These are phyloP conservation scores for Pelagia noctiluca DNA, from an alignment of 30 jellyfish, hydroid and myxozoan genomes.

Conservation along the genomic window DNA sequence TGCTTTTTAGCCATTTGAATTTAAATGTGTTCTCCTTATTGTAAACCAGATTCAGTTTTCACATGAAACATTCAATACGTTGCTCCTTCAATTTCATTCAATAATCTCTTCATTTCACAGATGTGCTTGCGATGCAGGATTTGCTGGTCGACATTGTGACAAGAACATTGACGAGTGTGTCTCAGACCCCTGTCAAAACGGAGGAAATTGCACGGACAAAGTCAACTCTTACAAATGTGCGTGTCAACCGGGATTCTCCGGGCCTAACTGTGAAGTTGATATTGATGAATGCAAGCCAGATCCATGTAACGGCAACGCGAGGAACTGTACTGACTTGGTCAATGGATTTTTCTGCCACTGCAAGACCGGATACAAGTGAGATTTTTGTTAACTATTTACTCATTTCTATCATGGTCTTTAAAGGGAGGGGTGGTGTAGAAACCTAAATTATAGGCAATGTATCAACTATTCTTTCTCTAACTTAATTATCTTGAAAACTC, in stretches of 20 bases:
- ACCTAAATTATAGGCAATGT: too few species aligned
- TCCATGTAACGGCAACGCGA: constrained; percentile 75
- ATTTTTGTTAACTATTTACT: not conserved
- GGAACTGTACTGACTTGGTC: constrained; percentile 81
- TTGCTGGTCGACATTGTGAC: constrained; percentile 64
- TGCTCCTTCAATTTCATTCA: not conserved
- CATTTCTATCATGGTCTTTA: not conserved
- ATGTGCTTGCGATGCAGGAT: constrained; percentile 69
- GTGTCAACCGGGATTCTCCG: constrained; percentile 84
- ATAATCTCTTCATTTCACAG: constrained; percentile 10
- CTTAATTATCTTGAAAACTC: too few species aligned
- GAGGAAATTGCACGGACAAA: constrained; percentile 65
- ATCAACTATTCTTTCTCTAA: too few species aligned
- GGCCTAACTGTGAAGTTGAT: constrained; percentile 72
- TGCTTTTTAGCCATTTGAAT: too few species aligned
- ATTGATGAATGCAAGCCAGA: constrained; percentile 81
- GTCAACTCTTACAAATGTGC: constrained; percentile 73
- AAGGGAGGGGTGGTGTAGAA: too few species aligned
- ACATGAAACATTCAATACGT: not conserved
- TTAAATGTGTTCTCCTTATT: not conserved
- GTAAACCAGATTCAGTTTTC: not conserved
- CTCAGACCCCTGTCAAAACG: constrained; percentile 57
- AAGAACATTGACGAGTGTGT: constrained; percentile 69
- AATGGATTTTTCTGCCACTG: constrained; percentile 84
- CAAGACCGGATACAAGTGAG: constrained; percentile 89